phyloP scores from a whole-genome alignment of 2,888 invertebrate genomes.

The Bhutanitis thaidina region DNA sequence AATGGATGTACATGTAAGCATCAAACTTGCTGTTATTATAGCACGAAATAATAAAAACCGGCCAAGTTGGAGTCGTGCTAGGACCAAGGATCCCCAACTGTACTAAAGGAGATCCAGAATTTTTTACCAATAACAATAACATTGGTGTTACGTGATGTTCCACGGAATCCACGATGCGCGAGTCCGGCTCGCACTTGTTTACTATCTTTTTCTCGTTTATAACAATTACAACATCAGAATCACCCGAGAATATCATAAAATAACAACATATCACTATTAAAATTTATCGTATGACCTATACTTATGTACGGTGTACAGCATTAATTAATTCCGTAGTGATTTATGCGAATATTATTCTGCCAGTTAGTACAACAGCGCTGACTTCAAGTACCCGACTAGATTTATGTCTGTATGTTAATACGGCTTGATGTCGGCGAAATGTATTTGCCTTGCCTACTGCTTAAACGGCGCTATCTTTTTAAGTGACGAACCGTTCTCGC shows the following conservation, averaged over 20 bases:
- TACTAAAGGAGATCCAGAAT: too few species aligned
- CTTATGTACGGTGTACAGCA: constrained; percentile 40
- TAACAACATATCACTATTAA: constrained; percentile 1
- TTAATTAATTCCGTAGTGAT: constrained; percentile 71
- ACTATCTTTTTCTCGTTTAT: too few species aligned
- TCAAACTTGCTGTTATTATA: too few species aligned
- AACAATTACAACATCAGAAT: too few species aligned
- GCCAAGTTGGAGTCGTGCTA: too few species aligned
- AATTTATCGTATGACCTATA: constrained; percentile 20
- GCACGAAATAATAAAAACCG: too few species aligned
- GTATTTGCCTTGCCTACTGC: constrained; percentile 33
- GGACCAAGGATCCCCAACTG: too few species aligned
- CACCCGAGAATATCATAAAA: constrained; percentile 1
- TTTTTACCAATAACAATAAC: too few species aligned
- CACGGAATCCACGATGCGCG: too few species aligned
- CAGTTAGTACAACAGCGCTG: constrained; percentile 36
- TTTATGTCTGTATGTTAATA: constrained; percentile 58
- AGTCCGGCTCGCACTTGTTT: too few species aligned
- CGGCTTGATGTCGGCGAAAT: constrained; percentile 42
- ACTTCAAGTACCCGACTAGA: constrained; percentile 42
- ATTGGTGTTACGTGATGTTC: too few species aligned
- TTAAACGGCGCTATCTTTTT: constrained; percentile 11
- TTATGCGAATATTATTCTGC: constrained; percentile 71
- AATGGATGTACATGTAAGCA: too few species aligned
- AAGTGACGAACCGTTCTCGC: background rate